phyloP scores from a whole-genome alignment of 1,140 invertebrate genomes.

The Caenorhabditis remanei region DNA sequence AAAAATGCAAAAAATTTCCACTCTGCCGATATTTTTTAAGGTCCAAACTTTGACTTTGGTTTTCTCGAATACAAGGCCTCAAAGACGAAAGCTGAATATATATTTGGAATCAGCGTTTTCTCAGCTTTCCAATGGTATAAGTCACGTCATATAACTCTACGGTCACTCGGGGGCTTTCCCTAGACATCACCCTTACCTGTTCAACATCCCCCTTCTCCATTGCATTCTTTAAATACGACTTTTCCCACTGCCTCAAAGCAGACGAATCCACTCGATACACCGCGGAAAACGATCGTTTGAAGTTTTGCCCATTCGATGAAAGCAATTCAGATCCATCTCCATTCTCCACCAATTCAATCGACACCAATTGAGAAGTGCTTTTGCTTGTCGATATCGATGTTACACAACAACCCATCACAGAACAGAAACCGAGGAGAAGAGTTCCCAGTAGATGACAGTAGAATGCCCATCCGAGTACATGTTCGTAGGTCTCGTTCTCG shows the following conservation, averaged over 20 bases:
- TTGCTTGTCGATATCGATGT: constrained; percentile 69
- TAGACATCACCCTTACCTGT: too few relatives aligned
- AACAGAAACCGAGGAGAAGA: constrained; percentile 70
- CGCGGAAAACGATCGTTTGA: constrained; percentile 72
- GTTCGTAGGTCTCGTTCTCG: constrained; percentile 77
- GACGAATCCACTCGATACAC: constrained; percentile 76
- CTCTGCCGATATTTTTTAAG: too few relatives aligned
- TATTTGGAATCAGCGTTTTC: too few relatives aligned
- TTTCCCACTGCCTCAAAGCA: constrained; percentile 74
- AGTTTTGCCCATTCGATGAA: constrained; percentile 51
- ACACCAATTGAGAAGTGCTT: not conserved
- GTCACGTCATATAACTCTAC: too few relatives aligned
- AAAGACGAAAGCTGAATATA: too few relatives aligned
- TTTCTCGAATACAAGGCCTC: not conserved
- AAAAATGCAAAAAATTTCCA: too few relatives aligned
- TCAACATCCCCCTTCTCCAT: constrained; percentile 30
- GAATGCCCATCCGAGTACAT: constrained; percentile 78
- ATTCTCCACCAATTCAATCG: constrained; percentile 35
- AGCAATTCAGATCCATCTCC: constrained; percentile 2
- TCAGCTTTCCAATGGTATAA: too few relatives aligned
- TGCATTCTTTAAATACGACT: constrained; percentile 66
- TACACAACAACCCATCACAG: constrained; percentile 72
- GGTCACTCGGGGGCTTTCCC: too few relatives aligned
- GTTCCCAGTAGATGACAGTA: constrained; percentile 73
- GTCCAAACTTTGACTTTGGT: too few relatives aligned